These are phyloP conservation scores for Ploceus nigricollis DNA, from an alignment of 2,113 vertebrate genomes.

Conservation along the genomic window DNA sequence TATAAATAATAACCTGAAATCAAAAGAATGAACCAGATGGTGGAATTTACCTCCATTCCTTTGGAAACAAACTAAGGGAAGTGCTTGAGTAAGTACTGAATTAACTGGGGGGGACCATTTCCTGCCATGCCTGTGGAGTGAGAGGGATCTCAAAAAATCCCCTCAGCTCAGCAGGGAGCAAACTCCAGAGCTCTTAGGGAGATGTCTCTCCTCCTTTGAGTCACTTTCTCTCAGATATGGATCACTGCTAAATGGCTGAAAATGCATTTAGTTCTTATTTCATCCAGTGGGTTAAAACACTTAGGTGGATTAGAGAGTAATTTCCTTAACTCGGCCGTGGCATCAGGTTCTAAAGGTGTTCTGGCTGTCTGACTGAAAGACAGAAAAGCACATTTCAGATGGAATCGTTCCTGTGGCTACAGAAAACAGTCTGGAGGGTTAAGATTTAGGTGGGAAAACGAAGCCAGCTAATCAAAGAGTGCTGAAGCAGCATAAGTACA, in stretches of 20 bases:
- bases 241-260: background rate
- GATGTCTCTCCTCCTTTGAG: background rate
- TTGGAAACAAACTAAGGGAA: background rate
- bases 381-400: background rate
- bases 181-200: background rate
- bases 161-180: background rate
- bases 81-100: background rate
- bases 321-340: background rate
- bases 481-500: background rate
- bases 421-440: background rate
- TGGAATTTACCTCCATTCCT: background rate
- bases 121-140: background rate
- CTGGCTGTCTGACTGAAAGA: background rate
- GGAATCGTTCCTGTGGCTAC: fast-evolving
- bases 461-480: background rate
- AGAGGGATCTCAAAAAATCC: background rate
- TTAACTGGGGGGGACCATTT: background rate
- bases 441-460: background rate
- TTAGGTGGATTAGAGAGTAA: background rate
- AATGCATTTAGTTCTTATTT: background rate
- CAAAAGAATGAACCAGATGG: background rate
- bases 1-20: background rate
- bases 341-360: background rate
- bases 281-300: background rate
- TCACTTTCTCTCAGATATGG: background rate